phyloP scores from a whole-genome alignment of 2,113 vertebrate genomes.

The Labeo catla region DNA sequence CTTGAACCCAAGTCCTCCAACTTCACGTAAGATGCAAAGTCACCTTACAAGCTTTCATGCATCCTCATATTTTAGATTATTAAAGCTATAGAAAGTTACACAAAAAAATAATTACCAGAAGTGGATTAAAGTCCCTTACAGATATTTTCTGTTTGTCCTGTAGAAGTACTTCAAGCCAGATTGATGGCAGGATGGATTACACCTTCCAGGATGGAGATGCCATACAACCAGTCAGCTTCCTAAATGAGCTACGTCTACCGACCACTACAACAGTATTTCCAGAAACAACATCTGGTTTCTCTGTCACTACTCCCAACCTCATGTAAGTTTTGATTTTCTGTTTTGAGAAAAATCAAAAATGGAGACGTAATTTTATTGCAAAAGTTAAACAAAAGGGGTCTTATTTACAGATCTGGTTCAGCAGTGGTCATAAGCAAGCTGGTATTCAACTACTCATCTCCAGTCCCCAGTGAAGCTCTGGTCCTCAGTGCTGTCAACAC shows the following conservation, averaged over 20 bases:
- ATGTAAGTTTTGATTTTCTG: not conserved
- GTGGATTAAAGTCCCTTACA: not conserved
- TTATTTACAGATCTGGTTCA: not conserved
- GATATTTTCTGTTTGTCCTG: not conserved
- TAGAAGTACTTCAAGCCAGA: not conserved
- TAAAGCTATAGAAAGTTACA: too few relatives aligned
- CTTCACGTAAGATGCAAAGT: too few relatives aligned
- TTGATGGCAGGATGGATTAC: too few relatives aligned
- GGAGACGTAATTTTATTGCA: not conserved
- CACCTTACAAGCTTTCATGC: too few relatives aligned
- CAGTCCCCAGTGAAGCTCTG: constrained; percentile 25
- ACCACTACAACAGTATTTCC: too few relatives aligned
- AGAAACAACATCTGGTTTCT: too few relatives aligned
- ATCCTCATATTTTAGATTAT: too few relatives aligned
- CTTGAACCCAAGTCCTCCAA: too few relatives aligned
- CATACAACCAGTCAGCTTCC: too few relatives aligned
- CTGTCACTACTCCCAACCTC: not conserved
- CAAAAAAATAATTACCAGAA: too few relatives aligned
- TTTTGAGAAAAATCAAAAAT: not conserved
- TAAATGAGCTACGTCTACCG: too few relatives aligned
- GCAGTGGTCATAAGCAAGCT: constrained; percentile 3
- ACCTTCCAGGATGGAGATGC: too few relatives aligned
- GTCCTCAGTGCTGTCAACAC: constrained; percentile 8
- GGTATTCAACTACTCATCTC: constrained; percentile 28
- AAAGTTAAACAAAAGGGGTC: not conserved